A percentile compares a stretch with the other conserved stretches of the same genome.
Conservation (phyloP, 2,888 invertebrate genomes). For the Pteria penguin region DNA sequence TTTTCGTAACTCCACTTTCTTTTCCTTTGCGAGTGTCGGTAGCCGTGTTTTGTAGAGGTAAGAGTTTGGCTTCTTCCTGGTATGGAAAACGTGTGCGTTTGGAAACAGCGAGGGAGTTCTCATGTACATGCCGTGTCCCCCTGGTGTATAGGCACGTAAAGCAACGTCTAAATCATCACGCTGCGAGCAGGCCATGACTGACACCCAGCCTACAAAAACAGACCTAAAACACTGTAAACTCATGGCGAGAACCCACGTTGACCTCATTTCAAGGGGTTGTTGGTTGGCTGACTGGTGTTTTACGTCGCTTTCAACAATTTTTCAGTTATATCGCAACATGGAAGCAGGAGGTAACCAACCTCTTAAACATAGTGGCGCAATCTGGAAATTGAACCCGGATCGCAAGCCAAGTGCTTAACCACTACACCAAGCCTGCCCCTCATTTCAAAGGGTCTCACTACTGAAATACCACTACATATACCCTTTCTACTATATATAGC, state of each 20-base stretch:
- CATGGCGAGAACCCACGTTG: background rate
- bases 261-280: background rate
- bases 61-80: constrained; percentile 50
- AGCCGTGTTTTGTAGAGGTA: constrained; percentile 45
- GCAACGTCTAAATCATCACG: constrained; percentile 24
- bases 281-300: too few species aligned
- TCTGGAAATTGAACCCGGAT: too few species aligned
- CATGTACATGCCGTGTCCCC: constrained; percentile 59
- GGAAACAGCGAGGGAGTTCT: constrained; percentile 62
- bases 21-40: constrained; percentile 14
- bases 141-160: constrained; percentile 64
- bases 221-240: background rate
- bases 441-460: too few species aligned
- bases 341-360: too few species aligned
- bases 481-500: too few species aligned
- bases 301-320: too few species aligned
- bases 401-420: too few species aligned
- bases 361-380: too few species aligned
- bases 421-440: too few species aligned
- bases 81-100: constrained; percentile 53
- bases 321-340: too few species aligned
- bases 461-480: too few species aligned
- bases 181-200: constrained; percentile 22
- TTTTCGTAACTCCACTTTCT: too few species aligned
- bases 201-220: constrained; percentile 66